Conservation (phyloP, 2,113 vertebrate genomes). For the Passerina amoena region DNA sequence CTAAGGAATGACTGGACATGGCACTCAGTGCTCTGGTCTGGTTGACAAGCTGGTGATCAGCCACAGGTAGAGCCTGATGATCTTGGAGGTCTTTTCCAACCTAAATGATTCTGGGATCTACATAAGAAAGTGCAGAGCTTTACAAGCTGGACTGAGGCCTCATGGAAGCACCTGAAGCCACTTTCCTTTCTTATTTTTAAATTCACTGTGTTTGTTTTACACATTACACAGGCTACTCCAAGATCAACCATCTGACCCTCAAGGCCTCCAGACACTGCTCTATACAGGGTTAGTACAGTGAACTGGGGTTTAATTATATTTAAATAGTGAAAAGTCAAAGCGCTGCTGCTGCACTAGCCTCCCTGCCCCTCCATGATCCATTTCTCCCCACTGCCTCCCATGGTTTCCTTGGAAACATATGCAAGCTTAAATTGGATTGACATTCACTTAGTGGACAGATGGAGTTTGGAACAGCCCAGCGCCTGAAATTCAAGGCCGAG, state of each 20-base stretch:
- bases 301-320: background rate
- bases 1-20: fast-evolving
- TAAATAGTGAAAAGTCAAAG: background rate
- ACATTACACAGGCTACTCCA: background rate
- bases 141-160: background rate
- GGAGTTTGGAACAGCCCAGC: conserved; percentile 36
- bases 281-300: fast-evolving
- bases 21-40: background rate
- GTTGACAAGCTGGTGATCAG: background rate
- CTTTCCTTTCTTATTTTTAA: background rate
- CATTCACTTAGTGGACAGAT: conserved; percentile 51
- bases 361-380: conserved; percentile 5
- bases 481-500: conserved; percentile 10
- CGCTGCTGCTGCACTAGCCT: background rate
- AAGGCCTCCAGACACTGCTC: background rate
- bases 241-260: background rate
- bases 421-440: conserved; percentile 49
- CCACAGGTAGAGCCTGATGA: fast-evolving
- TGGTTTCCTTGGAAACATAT: conserved; percentile 62
- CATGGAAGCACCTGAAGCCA: background rate
- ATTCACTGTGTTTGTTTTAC: background rate
- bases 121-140: background rate
- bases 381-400: background rate
- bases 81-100: background rate
- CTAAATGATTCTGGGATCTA: background rate